These are phyloP conservation scores for Silurus aristotelis DNA, from an alignment of 2,797 vertebrate species.

Conservation along the genomic window DNA sequence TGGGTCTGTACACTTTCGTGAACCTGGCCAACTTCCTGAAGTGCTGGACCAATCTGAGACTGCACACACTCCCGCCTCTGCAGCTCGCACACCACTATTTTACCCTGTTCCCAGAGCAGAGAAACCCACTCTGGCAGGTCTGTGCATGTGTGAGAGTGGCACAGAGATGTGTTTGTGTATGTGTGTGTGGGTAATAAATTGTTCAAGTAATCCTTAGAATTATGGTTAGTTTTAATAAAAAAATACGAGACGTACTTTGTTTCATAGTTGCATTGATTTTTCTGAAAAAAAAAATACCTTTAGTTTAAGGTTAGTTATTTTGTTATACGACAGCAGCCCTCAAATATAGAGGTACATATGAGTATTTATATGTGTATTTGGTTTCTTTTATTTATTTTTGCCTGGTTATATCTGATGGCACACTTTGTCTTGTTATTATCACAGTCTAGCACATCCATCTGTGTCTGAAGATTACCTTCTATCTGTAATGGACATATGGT, in stretches of 20 bases:
- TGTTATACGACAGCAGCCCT: background rate
- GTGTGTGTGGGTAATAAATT: background rate
- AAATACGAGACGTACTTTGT: background rate
- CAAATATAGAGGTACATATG: background rate
- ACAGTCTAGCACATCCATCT: background rate
- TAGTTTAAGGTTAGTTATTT: background rate
- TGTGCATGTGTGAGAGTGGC: slow-evolving; percentile 48
- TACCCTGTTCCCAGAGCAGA: slow-evolving; percentile 92
- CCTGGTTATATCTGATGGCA: background rate
- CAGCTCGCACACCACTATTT: slow-evolving; percentile 94
- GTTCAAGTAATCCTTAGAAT: background rate
- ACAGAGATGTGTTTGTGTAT: slow-evolving; percentile 4
- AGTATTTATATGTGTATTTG: background rate
- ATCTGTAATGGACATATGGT: background rate
- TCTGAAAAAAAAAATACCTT: background rate
- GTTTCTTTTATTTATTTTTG: background rate
- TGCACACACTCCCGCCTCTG: slow-evolving; percentile 87
- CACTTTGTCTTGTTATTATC: background rate
- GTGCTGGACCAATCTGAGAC: slow-evolving; percentile 87
- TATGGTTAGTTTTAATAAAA: background rate
- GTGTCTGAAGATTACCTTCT: background rate
- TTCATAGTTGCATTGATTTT: background rate
- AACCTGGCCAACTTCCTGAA: slow-evolving; percentile 90
- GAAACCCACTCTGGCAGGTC: slow-evolving; percentile 95
- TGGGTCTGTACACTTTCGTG: slow-evolving; percentile 92